phyloP scores from a whole-genome alignment of 2,113 vertebrate genomes.

The Porphyrio hochstetteri region DNA sequence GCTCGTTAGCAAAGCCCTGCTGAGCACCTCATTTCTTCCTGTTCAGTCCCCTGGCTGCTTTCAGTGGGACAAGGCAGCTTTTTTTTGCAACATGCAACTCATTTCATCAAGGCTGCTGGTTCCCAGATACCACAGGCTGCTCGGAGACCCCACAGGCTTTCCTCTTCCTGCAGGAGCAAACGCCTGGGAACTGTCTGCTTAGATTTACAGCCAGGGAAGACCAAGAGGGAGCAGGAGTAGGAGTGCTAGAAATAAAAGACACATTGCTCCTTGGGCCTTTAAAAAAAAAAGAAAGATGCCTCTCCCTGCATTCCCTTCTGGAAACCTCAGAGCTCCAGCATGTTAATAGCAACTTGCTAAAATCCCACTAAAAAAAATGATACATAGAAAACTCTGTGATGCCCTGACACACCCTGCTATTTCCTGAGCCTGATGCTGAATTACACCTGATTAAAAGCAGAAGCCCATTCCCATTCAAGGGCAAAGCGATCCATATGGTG shows the following conservation, averaged over 20 bases:
- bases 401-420: neutral
- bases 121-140: neutral
- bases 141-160: neutral
- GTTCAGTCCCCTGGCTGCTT: neutral
- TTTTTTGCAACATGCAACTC: neutral
- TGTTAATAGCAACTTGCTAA: neutral
- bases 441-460: slow-evolving; percentile 40
- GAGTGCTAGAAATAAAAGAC: neutral
- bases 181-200: neutral
- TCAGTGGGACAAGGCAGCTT: neutral
- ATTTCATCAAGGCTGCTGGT: neutral
- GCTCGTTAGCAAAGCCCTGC: neutral
- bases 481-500: slow-evolving; percentile 24
- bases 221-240: neutral
- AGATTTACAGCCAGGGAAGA: neutral
- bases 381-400: neutral
- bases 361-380: neutral
- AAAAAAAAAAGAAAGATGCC: neutral
- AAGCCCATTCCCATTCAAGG: slow-evolving; percentile 35
- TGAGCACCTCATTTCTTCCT: neutral
- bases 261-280: neutral
- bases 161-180: neutral
- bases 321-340: neutral
- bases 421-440: slow-evolving; percentile 8
- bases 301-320: neutral